Percentiles rank a stretch among this genome's conserved stretches.
These are phyloP conservation scores for Eretmochelys imbricata DNA, from an alignment of 2,113 vertebrate genomes.

Conservation along the genomic window DNA sequence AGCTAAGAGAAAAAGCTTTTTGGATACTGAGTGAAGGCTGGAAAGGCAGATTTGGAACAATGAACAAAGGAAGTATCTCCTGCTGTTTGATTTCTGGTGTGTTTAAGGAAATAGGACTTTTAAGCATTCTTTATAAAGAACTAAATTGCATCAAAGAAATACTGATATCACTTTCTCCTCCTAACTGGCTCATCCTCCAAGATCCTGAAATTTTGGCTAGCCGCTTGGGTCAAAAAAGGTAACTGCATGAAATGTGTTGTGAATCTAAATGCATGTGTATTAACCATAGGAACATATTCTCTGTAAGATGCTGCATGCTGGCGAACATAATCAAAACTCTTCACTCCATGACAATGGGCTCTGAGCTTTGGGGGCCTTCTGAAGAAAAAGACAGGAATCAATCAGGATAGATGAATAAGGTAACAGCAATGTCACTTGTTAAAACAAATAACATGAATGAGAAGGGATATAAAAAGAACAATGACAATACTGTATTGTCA, in stretches of 20 bases:
- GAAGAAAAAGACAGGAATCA: neutral
- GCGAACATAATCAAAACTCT: neutral
- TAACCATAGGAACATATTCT: neutral
- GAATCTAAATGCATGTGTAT: neutral
- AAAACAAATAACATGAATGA: neutral
- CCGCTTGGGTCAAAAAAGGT: neutral
- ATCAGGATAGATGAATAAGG: rapidly evolving
- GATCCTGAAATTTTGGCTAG: neutral
- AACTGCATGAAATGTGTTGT: neutral
- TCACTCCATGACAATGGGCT: neutral
- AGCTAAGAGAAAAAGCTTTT: neutral
- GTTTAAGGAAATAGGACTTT: neutral
- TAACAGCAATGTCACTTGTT: neutral
- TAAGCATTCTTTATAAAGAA: neutral
- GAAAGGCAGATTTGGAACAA: neutral
- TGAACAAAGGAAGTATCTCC: neutral
- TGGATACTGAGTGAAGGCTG: neutral
- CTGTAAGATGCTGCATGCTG: neutral
- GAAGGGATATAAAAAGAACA: neutral
- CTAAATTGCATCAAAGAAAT: neutral
- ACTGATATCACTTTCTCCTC: neutral
- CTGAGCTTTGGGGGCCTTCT: neutral
- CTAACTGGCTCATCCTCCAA: neutral
- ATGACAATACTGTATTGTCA: neutral
- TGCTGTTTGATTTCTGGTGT: neutral